Evolutionary conservation across 53 echinoderm and acorn worm species (phyloP), one percentile per base, ranked within the genome.

Genomic region (Paracentrotus lividus): DNA sequence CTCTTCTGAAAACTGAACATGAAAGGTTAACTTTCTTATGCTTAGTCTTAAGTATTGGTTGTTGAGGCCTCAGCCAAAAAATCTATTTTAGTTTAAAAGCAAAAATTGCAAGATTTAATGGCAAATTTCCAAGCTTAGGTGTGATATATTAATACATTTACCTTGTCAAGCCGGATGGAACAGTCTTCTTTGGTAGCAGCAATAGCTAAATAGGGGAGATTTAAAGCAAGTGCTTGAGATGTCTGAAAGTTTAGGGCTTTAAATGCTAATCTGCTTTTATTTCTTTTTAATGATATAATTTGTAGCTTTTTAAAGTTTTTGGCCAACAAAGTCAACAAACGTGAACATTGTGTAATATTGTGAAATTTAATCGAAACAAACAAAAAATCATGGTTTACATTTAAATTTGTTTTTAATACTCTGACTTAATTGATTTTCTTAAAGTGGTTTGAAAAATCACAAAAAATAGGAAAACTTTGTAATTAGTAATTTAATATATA

Each of bases 101-200:
- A 81, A 18, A 4, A 10, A 76, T 76, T 81, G 44, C 4, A 45
- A 81, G n/a, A 81, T 81, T 47, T n/a, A 81, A 47, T 81, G 81
- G 81, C 81, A 47, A 27, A 81, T 81, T 45, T 81, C 81, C 81
- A 81, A 81, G 81, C 26, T 49, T 8, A 81, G 81, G 81, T 81
- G 47, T 45, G 23, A 47, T n/a, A n/a, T 33, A 8, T 9, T 5
- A 8, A 1, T 77, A 29, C 77, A 21, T 81, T 81, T 47, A 18
- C 23, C 47, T n/a, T 81, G 8, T 23, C 24, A 45, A 26, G 26
- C 38, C n/a, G 81, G 81, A 81, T 47, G 33, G 24, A 78, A 10
- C 69, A 69, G 16, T 38, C 34, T 69, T 38, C 12, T 69, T 2
- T 24, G 23, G 81, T 44, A 47, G 49, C 81, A 45, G 72, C 26